Evolutionary conservation across 2,113 vertebrate genomes (phyloP), one percentile per base, ranked within the genome.

Genomic region (Trematocara unimaculatum): DNA sequence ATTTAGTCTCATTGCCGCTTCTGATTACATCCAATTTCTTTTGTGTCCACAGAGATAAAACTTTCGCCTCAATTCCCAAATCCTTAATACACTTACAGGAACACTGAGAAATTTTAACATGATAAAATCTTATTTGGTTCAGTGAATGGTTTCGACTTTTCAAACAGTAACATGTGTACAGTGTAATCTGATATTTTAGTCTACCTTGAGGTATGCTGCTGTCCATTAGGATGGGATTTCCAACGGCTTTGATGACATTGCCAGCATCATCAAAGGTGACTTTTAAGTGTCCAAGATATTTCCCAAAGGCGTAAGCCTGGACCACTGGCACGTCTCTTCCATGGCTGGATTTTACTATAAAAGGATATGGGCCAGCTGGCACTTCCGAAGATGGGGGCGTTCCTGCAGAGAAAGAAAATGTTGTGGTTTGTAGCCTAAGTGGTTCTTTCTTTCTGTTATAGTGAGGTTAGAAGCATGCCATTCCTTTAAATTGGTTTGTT

Each of bases 281-380:
- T 72, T 97, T 97, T 38, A 99, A 89, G 55, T 96, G 96, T 26
- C 98, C 98, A 2, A 99, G 96, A 74, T 99, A 99, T 90, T 99
- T 99, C 86, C 98, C 98, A 83, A 98, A 99, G n/a, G 98, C 97
- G 0, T 97, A 99, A 42, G 97, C 98, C 91, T 99, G 98, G 40
- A 98, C 98, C 23, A 99, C 98, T 1, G 98, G 98, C 42, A 99
- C 97, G 2, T 94, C 58, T n/a, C 91, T 97, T 2, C 97, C 97
- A 6, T 98, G 96, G 0, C 97, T 95, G 0, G 97, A 97, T 8
- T 79, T 90, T 29, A 98, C 97, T 90, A 97, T 95, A 84, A 97
- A 96, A 1, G 98, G 98, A 86, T 99, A 99, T 0, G 90, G 85
- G 18, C 97, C 98, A 53, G 45, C 97, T 2, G 98, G 97, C 38